Evolutionary conservation across 2,888 invertebrate genomes (phyloP), one percentile per base, ranked within the genome.

Genomic region (Shargacucullia verbasci): DNA sequence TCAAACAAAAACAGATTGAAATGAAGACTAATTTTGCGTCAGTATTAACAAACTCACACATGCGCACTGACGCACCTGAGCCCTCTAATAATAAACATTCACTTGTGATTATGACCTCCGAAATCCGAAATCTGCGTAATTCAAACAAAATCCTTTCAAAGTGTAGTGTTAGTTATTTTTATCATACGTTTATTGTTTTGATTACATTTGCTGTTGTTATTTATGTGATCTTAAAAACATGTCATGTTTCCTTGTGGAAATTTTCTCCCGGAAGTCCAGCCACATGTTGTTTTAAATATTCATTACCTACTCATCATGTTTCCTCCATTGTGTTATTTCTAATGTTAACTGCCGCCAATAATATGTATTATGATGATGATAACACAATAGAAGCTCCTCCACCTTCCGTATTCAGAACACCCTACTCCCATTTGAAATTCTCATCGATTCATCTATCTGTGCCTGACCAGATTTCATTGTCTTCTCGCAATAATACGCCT

Each of bases 201-300:
- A 58, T 49, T 40, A 6, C n/a, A 60, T 43, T 43, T 14, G 48
- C 58, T 57, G n/a, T 68, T 60, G 33, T 44, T 44, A 11, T 49
- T 9, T 45, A n/a, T 39, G 20, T 39, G 11, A 11, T 63, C 13
- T 34, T 47, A 59, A 47, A 52, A 54, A 59, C 27, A 57, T 31
- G 13, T 46, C 4, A 10, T n/a, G 34, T 45, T 48, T 48, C 47
- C 58, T 63, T 31, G 44, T 58, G 64, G 66, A 63, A 70, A 57
- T 40, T 64, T 66, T 43, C 50, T n/a, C 31, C 13, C 41, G 63
- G 57, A 69, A 65, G 38, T 11, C 37, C 15, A 45, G 35, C 40
- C 34, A 38, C 31, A 47, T 43, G 14, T 48, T 54, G 35, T 43
- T 62, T 49, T 39, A 39, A 35, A 29, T 38, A 43, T 15, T 59